phyloP scores from a whole-genome alignment of 2,113 vertebrate genomes.

The Macquaria australasica region DNA sequence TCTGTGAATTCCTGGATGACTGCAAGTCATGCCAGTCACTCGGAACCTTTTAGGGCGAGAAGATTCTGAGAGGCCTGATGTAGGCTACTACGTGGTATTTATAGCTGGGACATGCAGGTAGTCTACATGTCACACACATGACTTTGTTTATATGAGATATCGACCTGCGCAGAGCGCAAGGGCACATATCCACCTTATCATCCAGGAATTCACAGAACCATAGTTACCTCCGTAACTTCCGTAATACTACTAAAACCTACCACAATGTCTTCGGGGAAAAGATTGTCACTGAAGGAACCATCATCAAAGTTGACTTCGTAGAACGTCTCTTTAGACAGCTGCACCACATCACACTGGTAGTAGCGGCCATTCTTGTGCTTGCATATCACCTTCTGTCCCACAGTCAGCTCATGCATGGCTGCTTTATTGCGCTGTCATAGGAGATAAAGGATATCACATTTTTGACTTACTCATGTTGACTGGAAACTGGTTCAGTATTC shows the following conservation, averaged over 20 bases:
- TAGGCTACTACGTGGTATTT: too few relatives aligned
- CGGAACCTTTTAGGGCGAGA: too few relatives aligned
- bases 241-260: constrained; percentile 76
- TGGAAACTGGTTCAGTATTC: neutral
- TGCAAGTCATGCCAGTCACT: too few relatives aligned
- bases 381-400: constrained; percentile 95
- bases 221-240: too few relatives aligned
- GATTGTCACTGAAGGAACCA: constrained; percentile 97
- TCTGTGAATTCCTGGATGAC: too few relatives aligned
- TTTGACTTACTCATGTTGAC: neutral
- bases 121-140: too few relatives aligned
- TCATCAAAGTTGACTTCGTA: constrained; percentile 99
- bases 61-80: too few relatives aligned
- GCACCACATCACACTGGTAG: constrained; percentile 97
- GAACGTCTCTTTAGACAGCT: constrained; percentile 95
- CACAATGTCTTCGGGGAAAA: constrained; percentile 98
- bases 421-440: constrained; percentile 90
- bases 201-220: too few relatives aligned
- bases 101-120: too few relatives aligned
- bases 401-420: constrained; percentile 91
- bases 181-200: too few relatives aligned
- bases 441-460: neutral
- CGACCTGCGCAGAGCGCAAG: too few relatives aligned
- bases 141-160: too few relatives aligned
- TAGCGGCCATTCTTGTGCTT: constrained; percentile 99